These are phyloP conservation scores for Calypte anna DNA, from an alignment of 2,113 vertebrate genomes.

Conservation along the genomic window DNA sequence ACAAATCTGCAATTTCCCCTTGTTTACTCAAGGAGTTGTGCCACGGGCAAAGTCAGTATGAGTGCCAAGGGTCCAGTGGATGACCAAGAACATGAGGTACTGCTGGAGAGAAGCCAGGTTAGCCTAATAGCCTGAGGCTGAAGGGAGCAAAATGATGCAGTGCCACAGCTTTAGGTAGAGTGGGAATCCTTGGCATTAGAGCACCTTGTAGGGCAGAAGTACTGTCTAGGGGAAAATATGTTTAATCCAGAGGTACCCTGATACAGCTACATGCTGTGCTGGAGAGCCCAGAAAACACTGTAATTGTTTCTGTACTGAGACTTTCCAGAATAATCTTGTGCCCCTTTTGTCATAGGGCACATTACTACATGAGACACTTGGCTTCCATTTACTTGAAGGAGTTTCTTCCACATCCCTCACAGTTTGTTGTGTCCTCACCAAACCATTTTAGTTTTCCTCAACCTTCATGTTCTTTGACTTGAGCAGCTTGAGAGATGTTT, in stretches of 20 bases:
- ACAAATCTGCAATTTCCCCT: background rate
- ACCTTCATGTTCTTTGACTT: background rate
- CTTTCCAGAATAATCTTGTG: background rate
- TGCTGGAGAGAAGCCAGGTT: background rate
- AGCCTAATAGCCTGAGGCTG: background rate
- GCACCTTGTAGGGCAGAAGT: background rate
- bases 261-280: background rate
- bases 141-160: background rate
- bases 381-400: background rate
- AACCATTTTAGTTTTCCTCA: background rate
- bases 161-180: background rate
- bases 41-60: background rate
- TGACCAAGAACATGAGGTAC: background rate
- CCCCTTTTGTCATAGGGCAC: background rate
- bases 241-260: background rate
- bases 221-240: background rate
- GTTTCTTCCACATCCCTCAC: background rate
- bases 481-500: background rate
- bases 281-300: background rate
- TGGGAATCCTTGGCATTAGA: background rate
- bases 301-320: background rate
- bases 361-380: background rate
- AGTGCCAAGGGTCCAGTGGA: background rate
- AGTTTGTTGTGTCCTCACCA: background rate
- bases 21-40: background rate